Base-by-base conservation (phyloP, 1,140 invertebrate species). In the Hetaerina americana region DNA sequence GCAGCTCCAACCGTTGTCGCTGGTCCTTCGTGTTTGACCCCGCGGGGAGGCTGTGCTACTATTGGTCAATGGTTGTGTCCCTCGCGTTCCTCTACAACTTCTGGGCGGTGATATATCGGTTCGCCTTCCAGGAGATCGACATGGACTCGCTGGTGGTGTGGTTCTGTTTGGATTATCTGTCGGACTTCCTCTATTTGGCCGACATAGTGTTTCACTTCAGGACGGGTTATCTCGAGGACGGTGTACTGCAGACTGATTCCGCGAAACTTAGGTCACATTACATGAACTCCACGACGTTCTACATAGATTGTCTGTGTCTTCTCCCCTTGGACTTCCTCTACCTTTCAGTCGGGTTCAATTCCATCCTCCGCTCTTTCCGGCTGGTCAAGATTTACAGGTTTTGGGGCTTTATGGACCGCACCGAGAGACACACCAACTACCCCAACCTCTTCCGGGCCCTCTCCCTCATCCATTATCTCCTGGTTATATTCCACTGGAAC, bases 401-500 rank as follows among this genome's bases (percentile, higher is more conserved):
- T 83, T 98, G 96, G 96, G 92, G 94, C 76, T 99, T 98, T 82
- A 93, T 98, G 89, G 96, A 99, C 83, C 87, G 96, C 72, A 98
- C 96, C 66, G 97, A 99, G 81, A 87, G 97, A 74, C 96, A 99
- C 81, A 98, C 96, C 67, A 98, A 98, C 84, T 99, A 98, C 84
- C 96, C 96, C 72, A 99, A 99, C 85, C 86, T 98, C 80, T 96
- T 98, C 85, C 89, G 96, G 76, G 96, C 94, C 72, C 69, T 84
- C n/a, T 93, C 93, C 78, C 86, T 98, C 76, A 93, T 97, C 80
- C 95, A 98, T 85, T 97, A 97, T 84, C 87, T 98, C 77, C 85
- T 98, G 83, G 95, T 97, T 82, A 96, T 98, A 82, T 98, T 98
- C 85, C 97, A 99, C 86, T 99, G 96, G 96, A 99, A 99, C 83